Evolutionary conservation across 2,113 vertebrate genomes (phyloP).

Genomic region (Pithys albifrons): DNA sequence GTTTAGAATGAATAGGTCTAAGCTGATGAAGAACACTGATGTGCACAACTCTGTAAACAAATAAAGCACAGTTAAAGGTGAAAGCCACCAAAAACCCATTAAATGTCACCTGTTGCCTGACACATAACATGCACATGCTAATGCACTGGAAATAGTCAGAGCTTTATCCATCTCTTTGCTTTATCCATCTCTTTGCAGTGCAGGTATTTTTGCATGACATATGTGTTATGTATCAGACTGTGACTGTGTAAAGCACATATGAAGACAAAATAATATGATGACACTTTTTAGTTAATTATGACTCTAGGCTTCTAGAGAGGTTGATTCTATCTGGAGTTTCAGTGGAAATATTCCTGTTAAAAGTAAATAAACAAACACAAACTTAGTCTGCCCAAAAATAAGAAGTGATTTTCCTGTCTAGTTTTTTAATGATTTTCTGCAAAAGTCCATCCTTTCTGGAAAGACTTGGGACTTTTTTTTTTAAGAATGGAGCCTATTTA

Average conservation of each 20-base stretch:
- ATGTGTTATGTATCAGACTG: not conserved
- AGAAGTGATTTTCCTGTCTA: not conserved
- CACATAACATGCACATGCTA: not conserved
- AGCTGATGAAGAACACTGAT: not conserved
- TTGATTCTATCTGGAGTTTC: not conserved
- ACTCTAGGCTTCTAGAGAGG: not conserved
- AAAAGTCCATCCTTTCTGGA: not conserved
- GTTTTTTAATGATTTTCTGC: not conserved
- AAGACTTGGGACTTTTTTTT: not conserved
- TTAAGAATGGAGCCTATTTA: not conserved
- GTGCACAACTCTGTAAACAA: not conserved
- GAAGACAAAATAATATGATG: not conserved
- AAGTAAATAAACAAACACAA: not conserved
- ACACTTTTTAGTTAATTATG: not conserved
- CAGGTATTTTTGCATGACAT: not conserved
- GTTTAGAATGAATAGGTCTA: not conserved
- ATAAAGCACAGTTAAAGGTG: not conserved
- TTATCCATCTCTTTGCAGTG: not conserved
- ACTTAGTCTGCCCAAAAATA: not conserved
- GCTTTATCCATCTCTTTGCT: not conserved
- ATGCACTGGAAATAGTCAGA: not conserved
- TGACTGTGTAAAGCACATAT: not conserved
- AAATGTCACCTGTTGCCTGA: not conserved
- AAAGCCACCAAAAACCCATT: not conserved
- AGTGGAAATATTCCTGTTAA: not conserved